Conservation (phyloP, 2,113 vertebrate genomes). For the Erythrolamprus reginae region DNA sequence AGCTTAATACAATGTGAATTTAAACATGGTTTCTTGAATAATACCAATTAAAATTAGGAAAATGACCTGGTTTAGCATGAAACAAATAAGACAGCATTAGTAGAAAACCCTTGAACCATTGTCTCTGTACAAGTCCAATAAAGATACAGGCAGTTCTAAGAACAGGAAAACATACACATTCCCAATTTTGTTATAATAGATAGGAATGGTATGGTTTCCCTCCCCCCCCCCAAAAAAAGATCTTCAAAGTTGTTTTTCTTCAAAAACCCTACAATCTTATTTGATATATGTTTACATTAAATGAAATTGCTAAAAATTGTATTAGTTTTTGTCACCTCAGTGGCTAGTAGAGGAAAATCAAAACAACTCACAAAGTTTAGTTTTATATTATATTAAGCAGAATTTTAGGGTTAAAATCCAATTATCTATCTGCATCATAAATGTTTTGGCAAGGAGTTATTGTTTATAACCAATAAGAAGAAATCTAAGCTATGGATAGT, state of each 20-base stretch:
- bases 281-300: background rate
- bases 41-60: background rate
- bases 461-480: background rate
- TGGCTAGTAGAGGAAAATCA: background rate
- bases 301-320: background rate
- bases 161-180: background rate
- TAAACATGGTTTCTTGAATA: background rate
- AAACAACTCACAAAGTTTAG: background rate
- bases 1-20: background rate
- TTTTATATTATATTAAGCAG: background rate
- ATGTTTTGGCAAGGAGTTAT: background rate
- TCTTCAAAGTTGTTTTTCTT: background rate
- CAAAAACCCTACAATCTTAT: background rate
- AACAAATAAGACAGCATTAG: background rate
- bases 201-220: background rate
- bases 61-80: background rate
- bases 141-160: background rate
- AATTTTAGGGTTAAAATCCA: background rate
- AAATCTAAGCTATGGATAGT: background rate
- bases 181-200: background rate
- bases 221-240: too few relatives aligned
- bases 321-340: background rate
- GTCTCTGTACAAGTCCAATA: background rate
- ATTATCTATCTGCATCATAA: background rate
- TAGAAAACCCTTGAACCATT: background rate